These are phyloP conservation scores for Staurois parvus DNA, from an alignment of 2,797 vertebrate species.

Conservation along the genomic window DNA sequence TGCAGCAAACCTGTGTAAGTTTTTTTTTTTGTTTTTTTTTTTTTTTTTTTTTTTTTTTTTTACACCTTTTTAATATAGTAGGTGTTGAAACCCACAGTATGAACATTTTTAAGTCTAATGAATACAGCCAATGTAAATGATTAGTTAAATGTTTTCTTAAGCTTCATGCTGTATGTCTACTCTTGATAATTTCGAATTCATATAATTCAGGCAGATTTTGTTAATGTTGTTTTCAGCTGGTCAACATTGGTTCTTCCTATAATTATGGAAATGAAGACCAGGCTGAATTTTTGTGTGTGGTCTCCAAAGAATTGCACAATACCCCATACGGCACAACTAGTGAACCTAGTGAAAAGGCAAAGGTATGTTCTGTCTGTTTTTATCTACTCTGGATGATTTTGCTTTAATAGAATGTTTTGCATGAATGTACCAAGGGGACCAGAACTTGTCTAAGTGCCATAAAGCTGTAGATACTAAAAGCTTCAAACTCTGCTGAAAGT, in stretches of 20 bases:
- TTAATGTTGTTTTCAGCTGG: constrained; percentile 78
- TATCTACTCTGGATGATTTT: not conserved
- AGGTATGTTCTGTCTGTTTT: constrained; percentile 79
- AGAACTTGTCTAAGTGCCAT: not conserved
- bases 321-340: constrained; percentile 91
- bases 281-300: constrained; percentile 97
- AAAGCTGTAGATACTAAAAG: no score
- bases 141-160: no score
- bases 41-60: no score
- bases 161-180: not conserved
- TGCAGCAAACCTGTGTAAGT: no score
- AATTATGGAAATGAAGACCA: constrained; percentile 99
- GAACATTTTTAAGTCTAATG: no score
- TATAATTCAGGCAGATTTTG: not conserved
- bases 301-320: constrained; percentile 98
- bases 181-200: not conserved
- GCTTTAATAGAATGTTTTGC: not conserved
- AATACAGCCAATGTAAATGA: no score
- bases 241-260: constrained; percentile 98
- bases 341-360: constrained; percentile 97
- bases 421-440: not conserved
- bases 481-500: no score
- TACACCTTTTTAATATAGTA: no score
- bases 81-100: no score
- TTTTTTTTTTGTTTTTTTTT: no score